phyloP scores from a whole-genome alignment of 1,140 invertebrate genomes.

The Hylyphantes graminicola region DNA sequence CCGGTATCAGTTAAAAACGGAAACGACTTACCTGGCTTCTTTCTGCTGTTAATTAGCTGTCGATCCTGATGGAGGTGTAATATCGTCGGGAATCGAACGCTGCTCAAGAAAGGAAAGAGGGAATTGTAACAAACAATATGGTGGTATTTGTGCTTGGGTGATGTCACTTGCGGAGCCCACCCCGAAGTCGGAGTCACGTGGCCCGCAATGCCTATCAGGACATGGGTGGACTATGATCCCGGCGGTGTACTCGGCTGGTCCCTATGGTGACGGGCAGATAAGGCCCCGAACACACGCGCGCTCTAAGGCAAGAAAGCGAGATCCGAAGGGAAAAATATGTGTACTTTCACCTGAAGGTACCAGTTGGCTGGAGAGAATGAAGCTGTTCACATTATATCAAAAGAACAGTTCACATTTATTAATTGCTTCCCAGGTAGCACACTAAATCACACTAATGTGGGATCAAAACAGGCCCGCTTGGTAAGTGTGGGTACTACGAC shows the following conservation, averaged over 20 bases:
- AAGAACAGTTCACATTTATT: no score
- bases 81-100: background rate
- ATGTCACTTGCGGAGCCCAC: conserved; percentile 37
- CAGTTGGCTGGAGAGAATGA: background rate
- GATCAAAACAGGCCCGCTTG: no score
- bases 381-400: background rate
- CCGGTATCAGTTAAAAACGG: conserved; percentile 28
- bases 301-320: conserved; percentile 9
- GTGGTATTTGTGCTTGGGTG: conserved; percentile 32
- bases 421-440: no score
- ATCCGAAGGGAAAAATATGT: background rate
- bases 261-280: conserved; percentile 50
- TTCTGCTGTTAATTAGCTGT: no score
- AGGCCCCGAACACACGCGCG: conserved; percentile 20
- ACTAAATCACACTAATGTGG: no score
- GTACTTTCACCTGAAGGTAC: conserved; percentile 35
- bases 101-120: conserved; percentile 10
- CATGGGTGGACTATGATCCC: conserved; percentile 46
- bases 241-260: background rate
- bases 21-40: conserved; percentile 20
- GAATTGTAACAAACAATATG: conserved; percentile 48
- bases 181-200: conserved; percentile 51
- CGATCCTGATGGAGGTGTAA: no score
- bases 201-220: conserved; percentile 48
- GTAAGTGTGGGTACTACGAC: no score